Percentiles rank a stretch among this genome's conserved stretches.
phyloP scores from a whole-genome alignment of 2,888 invertebrate genomes.

The Mesorhabditis sp. region DNA sequence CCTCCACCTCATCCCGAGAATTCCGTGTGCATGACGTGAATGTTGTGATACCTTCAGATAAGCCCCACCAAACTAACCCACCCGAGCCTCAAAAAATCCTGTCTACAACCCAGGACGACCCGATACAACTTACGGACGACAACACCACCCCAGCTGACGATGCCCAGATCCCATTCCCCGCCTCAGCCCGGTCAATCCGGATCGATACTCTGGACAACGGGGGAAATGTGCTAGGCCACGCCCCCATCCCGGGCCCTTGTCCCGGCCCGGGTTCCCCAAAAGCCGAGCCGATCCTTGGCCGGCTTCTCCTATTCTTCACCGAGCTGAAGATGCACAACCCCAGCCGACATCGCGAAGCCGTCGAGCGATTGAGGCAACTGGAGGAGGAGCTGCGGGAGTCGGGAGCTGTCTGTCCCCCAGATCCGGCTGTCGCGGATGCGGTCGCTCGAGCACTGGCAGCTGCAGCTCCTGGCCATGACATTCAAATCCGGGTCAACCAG shows the following conservation, averaged over 20 bases:
- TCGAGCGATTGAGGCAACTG: slow-evolving; percentile 47
- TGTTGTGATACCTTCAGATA: no score
- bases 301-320: slow-evolving; percentile 32
- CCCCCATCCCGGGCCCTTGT: not conserved
- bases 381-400: slow-evolving; percentile 49
- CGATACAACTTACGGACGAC: no score
- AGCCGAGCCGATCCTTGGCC: slow-evolving; percentile 30
- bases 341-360: slow-evolving; percentile 34
- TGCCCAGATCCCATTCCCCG: not conserved
- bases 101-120: no score
- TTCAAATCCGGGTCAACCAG: slow-evolving; percentile 55
- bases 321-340: slow-evolving; percentile 34
- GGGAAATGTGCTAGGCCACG: not conserved
- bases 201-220: no score
- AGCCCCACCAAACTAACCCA: no score
- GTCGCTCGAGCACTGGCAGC: slow-evolving; percentile 48
- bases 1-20: no score
- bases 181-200: not conserved
- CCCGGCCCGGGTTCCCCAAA: slow-evolving; percentile 8
- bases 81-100: no score
- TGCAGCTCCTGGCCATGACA: slow-evolving; percentile 45
- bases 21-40: no score
- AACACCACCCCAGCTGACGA: no score
- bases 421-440: slow-evolving; percentile 47
- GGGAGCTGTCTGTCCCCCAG: slow-evolving; percentile 49